Evolutionary conservation across 2,888 invertebrate genomes (phyloP), one percentile per base, ranked within the genome.

Genomic region (Phyllotreta cruciferae): DNA sequence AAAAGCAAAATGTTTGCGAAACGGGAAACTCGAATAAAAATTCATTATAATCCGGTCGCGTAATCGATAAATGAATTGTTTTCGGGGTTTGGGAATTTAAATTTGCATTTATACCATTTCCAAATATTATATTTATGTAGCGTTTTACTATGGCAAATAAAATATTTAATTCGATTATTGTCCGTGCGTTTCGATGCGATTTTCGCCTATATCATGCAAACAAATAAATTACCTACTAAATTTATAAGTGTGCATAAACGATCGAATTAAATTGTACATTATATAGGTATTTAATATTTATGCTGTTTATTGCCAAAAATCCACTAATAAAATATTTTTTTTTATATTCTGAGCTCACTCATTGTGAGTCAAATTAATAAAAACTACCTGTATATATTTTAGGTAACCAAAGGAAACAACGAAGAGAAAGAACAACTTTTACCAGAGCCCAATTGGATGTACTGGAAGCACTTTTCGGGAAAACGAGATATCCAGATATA

Each of bases 401-500:
- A 80, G 80, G 78, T 70, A 92, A 92, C 80, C 92, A 92, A 60
- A 85, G 98, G 65, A 99, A 98, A 82, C 98, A 98, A 82, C 85
- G 98, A 9, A 86, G 98, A 61, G 98, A 99, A 80, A 81, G 98
- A 62, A 99, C 98, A 42, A 99, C 98, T 36, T 99, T 98, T 83
- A 97, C 98, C 6, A 85, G 98, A 60, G 93, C 95, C 5, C 98
- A 98, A 80, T 85, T 98, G 72, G 98, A 98, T 81, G 90, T 98
- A 24, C 83, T 99, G 69, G 98, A 99, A 81, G 87, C 92, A 0
- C 85, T 98, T 60, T 99, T 99, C 82, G 89, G 90, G 72, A 98
- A 98, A 84, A 98, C 98, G 13, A 85, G 97, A 76, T 99, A 98
- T 84, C 94, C 98, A 9, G 98, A 98, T 82, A 98, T 99, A 80